Conservation (phyloP, 2,797 vertebrate genomes). For the Dallia pectoralis region DNA sequence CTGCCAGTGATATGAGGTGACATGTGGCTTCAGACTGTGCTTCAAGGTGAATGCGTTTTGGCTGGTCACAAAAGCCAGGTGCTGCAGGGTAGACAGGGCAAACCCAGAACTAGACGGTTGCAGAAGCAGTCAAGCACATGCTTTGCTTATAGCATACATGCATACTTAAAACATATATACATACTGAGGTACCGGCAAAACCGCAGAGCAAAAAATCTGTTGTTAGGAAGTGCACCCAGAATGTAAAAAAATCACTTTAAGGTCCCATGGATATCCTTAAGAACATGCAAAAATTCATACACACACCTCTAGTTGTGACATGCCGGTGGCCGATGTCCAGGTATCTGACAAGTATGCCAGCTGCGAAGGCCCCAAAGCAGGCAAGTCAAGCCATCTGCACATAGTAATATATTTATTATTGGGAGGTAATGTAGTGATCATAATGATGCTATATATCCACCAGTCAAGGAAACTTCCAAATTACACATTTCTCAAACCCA, state of each 20-base stretch:
- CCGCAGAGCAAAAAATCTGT: too few species aligned
- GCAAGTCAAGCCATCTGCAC: slow-evolving; percentile 63
- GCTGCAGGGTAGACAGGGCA: slow-evolving; percentile 41
- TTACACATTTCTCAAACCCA: slow-evolving; percentile 48
- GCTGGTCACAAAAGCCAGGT: slow-evolving; percentile 60
- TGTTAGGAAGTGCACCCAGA: too few species aligned
- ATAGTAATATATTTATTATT: slow-evolving; percentile 53
- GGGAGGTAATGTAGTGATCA: slow-evolving; percentile 69
- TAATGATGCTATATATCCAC: slow-evolving; percentile 59
- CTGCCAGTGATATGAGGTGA: slow-evolving; percentile 71
- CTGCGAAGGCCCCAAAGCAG: slow-evolving; percentile 63
- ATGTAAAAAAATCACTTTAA: too few species aligned
- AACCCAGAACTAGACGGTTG: slow-evolving; percentile 28
- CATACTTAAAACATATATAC: not conserved
- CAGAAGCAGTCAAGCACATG: not conserved
- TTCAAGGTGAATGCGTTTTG: slow-evolving; percentile 64
- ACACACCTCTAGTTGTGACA: slow-evolving; percentile 52
- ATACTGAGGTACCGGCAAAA: not conserved
- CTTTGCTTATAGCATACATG: not conserved
- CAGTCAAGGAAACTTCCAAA: slow-evolving; percentile 43
- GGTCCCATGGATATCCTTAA: not conserved
- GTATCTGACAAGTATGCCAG: slow-evolving; percentile 65
- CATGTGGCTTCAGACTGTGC: slow-evolving; percentile 58
- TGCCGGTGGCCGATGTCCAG: slow-evolving; percentile 56
- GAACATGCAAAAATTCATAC: not conserved